Conservation (phyloP, 2,113 vertebrate genomes). For the Cepphus grylle region DNA sequence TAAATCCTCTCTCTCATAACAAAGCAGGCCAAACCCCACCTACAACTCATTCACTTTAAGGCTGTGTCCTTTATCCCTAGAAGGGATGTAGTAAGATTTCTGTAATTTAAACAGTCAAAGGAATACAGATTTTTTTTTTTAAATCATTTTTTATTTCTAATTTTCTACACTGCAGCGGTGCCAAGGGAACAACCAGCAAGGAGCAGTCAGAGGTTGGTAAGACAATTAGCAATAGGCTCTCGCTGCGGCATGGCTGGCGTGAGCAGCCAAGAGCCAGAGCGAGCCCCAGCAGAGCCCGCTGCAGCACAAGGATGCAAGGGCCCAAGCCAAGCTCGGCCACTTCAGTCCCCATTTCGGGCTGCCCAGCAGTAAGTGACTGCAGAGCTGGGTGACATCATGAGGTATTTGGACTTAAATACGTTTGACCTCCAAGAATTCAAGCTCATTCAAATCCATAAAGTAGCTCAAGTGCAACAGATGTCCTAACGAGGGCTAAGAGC, state of each 20-base stretch:
- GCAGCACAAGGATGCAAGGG: no score
- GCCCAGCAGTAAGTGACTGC: neutral
- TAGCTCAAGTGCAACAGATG: neutral
- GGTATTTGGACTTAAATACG: neutral
- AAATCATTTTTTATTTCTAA: neutral
- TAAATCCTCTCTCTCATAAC: neutral
- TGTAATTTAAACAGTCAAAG: neutral
- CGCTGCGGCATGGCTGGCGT: rapidly evolving
- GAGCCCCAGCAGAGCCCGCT: neutral
- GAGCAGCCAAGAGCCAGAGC: rapidly evolving
- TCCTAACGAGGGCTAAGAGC: neutral
- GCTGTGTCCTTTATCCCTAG: neutral
- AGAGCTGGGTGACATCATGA: neutral
- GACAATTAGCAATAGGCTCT: rapidly evolving
- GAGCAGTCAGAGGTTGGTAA: neutral
- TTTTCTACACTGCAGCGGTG: neutral
- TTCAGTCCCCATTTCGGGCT: rapidly evolving
- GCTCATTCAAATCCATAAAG: neutral
- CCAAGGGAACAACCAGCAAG: neutral
- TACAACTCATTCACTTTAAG: neutral
- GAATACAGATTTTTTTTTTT: neutral
- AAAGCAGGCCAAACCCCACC: neutral
- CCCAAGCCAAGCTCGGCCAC: neutral
- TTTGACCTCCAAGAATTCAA: neutral
- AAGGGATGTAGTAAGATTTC: neutral